phyloP scores from a whole-genome alignment of 1,140 invertebrate species.

The Plectrocnemia conspersa region DNA sequence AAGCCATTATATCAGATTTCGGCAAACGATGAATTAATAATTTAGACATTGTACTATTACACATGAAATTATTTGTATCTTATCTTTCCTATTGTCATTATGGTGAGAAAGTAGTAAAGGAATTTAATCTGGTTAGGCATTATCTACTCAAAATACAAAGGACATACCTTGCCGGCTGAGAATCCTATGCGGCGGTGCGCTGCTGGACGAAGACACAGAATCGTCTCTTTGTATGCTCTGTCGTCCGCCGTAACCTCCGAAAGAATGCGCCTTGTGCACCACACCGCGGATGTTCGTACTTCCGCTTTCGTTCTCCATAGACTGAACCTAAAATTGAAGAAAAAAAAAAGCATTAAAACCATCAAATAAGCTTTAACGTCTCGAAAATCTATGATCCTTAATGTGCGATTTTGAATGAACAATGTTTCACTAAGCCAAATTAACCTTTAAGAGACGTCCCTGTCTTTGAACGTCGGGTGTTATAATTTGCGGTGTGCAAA shows the following conservation, averaged over 20 bases:
- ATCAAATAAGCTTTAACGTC: neutral
- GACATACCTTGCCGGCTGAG: slow-evolving; percentile 72
- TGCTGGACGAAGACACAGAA: slow-evolving; percentile 42
- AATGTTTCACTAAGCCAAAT: no score
- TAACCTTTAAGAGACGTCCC: slow-evolving; percentile 19
- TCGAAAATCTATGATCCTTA: no score
- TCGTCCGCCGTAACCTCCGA: slow-evolving; percentile 69
- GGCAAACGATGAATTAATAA: no score
- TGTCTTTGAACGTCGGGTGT: slow-evolving; percentile 9
- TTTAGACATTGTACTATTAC: no score
- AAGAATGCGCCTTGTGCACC: slow-evolving; percentile 81
- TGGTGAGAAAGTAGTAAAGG: neutral
- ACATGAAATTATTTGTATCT: no score
- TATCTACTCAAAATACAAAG: slow-evolving; percentile 1
- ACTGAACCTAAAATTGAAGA: slow-evolving; percentile 46
- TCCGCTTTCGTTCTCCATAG: slow-evolving; percentile 56
- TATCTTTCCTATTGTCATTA: no score
- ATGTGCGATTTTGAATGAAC: no score
- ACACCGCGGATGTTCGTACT: slow-evolving; percentile 51
- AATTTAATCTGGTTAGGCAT: neutral
- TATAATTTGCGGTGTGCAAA: slow-evolving; percentile 9
- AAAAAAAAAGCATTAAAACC: neutral
- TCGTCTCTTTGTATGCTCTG: slow-evolving; percentile 38
- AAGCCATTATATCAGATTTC: no score
- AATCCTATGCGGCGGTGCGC: slow-evolving; percentile 50